phyloP scores from a whole-genome alignment of 2,797 vertebrate species.

The Pseudomugil gertrudae region DNA sequence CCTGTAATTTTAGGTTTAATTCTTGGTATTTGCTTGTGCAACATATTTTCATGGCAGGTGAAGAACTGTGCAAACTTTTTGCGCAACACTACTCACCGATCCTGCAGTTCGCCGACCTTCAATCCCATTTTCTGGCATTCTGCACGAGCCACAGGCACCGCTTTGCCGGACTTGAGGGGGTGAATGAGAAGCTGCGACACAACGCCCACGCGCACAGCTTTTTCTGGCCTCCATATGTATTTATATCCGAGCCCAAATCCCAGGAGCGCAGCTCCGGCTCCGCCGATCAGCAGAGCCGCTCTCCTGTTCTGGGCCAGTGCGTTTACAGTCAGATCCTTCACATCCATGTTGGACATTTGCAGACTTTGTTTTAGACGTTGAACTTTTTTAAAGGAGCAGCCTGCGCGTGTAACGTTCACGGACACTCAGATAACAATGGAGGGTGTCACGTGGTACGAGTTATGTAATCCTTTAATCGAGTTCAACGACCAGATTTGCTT shows the following conservation, averaged over 20 bases:
- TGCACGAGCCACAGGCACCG: slow-evolving; percentile 78
- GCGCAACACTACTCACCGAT: slow-evolving; percentile 85
- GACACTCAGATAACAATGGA: background rate
- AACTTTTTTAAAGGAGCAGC: slow-evolving; percentile 30
- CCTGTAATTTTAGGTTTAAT: too few relatives aligned
- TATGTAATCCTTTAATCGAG: too few relatives aligned
- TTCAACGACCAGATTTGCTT: too few relatives aligned
- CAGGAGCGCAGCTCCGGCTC: slow-evolving; percentile 62
- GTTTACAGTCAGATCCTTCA: slow-evolving; percentile 5
- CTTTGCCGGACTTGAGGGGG: slow-evolving; percentile 91
- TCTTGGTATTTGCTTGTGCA: background rate
- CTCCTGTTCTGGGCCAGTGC: slow-evolving; percentile 42
- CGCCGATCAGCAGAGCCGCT: slow-evolving; percentile 52
- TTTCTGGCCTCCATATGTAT: slow-evolving; percentile 65
- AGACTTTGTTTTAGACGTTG: background rate
- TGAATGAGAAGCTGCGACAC: slow-evolving; percentile 87
- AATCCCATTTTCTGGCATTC: slow-evolving; percentile 84
- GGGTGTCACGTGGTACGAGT: background rate
- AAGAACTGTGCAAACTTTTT: background rate
- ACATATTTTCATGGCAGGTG: background rate
- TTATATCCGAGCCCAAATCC: slow-evolving; percentile 72
- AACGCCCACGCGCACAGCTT: slow-evolving; percentile 81
- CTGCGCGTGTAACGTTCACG: slow-evolving; percentile 22
- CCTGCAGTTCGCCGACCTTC: slow-evolving; percentile 85
- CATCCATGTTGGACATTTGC: slow-evolving; percentile 56